A percentile compares a stretch with the other conserved stretches of the same genome.
These are phyloP conservation scores for Andrena fulva DNA, from an alignment of 2,888 invertebrate species.

Conservation along the genomic window DNA sequence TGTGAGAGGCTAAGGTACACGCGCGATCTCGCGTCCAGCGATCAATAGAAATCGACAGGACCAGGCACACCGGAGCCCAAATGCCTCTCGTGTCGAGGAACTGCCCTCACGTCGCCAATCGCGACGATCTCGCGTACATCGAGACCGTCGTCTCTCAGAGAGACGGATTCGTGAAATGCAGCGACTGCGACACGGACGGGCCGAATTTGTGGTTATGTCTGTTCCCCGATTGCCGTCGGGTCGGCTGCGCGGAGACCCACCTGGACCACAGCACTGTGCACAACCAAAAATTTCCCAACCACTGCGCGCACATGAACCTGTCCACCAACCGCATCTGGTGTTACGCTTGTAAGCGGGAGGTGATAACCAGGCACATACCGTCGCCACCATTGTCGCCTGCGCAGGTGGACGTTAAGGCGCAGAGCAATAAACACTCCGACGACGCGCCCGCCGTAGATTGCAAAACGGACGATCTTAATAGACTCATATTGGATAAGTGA, in stretches of 20 bases:
- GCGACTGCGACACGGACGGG: constrained; percentile 90
- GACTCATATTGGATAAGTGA: constrained; percentile 51
- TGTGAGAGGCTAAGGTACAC: constrained; percentile 42
- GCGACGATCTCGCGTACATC: constrained; percentile 78
- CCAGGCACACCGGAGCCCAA: constrained; percentile 46
- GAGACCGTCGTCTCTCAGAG: constrained; percentile 78
- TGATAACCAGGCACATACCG: constrained; percentile 83
- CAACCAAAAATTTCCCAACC: constrained; percentile 89
- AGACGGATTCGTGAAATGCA: constrained; percentile 86
- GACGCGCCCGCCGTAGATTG: constrained; percentile 75
- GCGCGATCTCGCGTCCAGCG: constrained; percentile 25
- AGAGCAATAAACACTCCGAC: constrained; percentile 73
- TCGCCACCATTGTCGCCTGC: constrained; percentile 76
- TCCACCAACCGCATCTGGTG: constrained; percentile 95
- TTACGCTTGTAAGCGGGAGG: constrained; percentile 93
- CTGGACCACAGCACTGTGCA: constrained; percentile 94
- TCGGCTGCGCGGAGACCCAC: constrained; percentile 93
- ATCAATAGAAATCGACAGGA: constrained; percentile 38
- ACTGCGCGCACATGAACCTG: constrained; percentile 94
- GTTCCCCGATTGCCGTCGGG: constrained; percentile 91
- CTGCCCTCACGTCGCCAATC: constrained; percentile 80
- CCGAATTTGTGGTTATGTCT: constrained; percentile 95
- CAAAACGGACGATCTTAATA: constrained; percentile 71
- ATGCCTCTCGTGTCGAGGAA: constrained; percentile 82
- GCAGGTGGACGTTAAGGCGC: constrained; percentile 75